Evolutionary conservation across 2,113 vertebrate species (phyloP).

Genomic region (Cebidichthys violaceus): DNA sequence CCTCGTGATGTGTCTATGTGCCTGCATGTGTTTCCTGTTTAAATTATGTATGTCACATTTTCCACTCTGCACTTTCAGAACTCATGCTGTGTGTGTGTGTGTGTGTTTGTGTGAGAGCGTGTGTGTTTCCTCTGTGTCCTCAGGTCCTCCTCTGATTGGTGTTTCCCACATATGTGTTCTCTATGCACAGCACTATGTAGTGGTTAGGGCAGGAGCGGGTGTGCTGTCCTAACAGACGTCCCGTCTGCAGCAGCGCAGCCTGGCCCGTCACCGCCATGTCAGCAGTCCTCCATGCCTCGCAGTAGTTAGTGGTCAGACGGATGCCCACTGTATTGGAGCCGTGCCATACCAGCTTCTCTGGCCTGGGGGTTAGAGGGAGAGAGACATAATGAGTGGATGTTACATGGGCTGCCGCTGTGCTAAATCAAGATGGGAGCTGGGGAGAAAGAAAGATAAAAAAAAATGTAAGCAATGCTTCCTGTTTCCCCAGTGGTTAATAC

Average conservation of each 20-base stretch:
- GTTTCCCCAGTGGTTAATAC: too few species aligned
- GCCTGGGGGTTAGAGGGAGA: conserved; percentile 79
- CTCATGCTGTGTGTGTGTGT: conserved; percentile 13
- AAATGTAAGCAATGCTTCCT: too few species aligned
- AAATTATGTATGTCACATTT: conserved; percentile 9
- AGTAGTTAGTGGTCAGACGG: conserved; percentile 90
- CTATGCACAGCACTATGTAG: conserved; percentile 93
- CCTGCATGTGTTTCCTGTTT: conserved; percentile 43
- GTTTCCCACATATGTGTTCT: conserved; percentile 91
- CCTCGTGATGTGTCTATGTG: conserved; percentile 44
- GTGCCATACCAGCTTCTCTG: conserved; percentile 94
- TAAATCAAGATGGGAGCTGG: too few species aligned
- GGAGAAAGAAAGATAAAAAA: too few species aligned
- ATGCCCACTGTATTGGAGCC: conserved; percentile 88
- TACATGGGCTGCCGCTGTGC: background rate
- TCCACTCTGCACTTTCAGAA: conserved; percentile 32
- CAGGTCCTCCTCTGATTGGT: conserved; percentile 80
- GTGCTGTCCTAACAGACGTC: conserved; percentile 91
- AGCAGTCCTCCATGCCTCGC: conserved; percentile 91
- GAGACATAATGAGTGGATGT: background rate
- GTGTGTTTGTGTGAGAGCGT: background rate
- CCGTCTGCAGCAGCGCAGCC: conserved; percentile 87
- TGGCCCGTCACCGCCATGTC: conserved; percentile 87
- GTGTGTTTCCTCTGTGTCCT: conserved; percentile 18
- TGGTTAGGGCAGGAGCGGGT: conserved; percentile 88